These are phyloP conservation scores for Phoxinus phoxinus DNA, from an alignment of 2,113 vertebrate species.

Conservation along the genomic window DNA sequence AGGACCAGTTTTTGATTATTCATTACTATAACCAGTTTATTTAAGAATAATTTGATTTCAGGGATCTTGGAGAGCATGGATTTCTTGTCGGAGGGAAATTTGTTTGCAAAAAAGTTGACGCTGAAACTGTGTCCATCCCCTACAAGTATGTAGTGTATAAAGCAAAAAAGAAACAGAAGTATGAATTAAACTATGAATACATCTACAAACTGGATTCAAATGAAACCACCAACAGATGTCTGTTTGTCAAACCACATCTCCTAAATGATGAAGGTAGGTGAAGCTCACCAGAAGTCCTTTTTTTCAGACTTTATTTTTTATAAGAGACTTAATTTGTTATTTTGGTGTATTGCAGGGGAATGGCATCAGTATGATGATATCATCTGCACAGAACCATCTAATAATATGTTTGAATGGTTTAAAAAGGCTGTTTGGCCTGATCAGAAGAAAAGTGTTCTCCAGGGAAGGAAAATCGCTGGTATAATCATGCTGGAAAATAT, in stretches of 20 bases:
- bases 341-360: conserved; percentile 62
- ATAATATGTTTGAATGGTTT: fast-evolving
- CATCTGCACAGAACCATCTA: conserved; percentile 70
- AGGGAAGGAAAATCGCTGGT: conserved; percentile 80
- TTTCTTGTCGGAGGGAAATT: conserved; percentile 80
- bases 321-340: not conserved
- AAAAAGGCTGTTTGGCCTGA: conserved; percentile 42
- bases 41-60: conserved; percentile 55
- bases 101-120: conserved; percentile 58
- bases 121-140: conserved; percentile 63
- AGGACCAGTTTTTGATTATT: not conserved
- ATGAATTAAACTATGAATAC: conserved; percentile 62
- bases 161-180: not conserved
- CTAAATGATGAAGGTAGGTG: conserved; percentile 70
- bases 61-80: conserved; percentile 75
- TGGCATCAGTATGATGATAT: conserved; percentile 98
- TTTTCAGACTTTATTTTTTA: not conserved
- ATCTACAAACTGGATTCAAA: conserved; percentile 73
- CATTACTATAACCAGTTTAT: no score
- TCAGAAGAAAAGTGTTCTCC: conserved; percentile 56
- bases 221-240: conserved; percentile 68
- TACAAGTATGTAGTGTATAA: conserved; percentile 84
- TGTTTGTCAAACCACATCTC: conserved; percentile 66
- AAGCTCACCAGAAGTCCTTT: no score
- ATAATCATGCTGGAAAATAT: conserved; percentile 81